phyloP scores from a whole-genome alignment of 2,113 vertebrate genomes.

The Scomber colias region DNA sequence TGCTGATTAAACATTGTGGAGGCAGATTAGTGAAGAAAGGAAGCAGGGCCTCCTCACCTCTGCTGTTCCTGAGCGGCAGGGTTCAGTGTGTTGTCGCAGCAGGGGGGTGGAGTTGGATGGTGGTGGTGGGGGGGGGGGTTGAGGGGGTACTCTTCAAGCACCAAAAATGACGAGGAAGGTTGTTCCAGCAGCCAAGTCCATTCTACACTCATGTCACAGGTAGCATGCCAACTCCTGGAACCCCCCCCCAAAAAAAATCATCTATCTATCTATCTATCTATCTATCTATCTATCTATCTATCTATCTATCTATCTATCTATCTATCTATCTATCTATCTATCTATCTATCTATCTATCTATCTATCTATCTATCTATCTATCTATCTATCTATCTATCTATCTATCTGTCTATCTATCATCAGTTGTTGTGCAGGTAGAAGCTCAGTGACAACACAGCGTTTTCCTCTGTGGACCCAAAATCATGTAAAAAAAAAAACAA shows the following conservation, averaged over 20 bases:
- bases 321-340: conserved; percentile 42
- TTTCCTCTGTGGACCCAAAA: conserved; percentile 62
- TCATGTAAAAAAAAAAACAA: conserved; percentile 77
- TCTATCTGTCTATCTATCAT: conserved; percentile 21
- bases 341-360: conserved; percentile 43
- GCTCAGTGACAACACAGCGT: conserved; percentile 53
- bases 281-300: conserved; percentile 9
- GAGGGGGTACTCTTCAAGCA: conserved; percentile 2
- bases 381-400: conserved; percentile 19
- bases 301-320: conserved; percentile 12
- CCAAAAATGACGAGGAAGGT: conserved; percentile 48
- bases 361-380: conserved; percentile 36
- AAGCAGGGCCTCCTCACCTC: conserved; percentile 83
- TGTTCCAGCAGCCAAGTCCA: conserved; percentile 29
- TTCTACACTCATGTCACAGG: conserved; percentile 55
- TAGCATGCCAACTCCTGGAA: neutral
- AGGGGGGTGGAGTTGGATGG: neutral
- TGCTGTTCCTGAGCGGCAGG: conserved; percentile 62
- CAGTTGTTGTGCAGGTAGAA: conserved; percentile 48
- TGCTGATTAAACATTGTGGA: conserved; percentile 88
- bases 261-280: neutral
- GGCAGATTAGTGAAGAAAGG: conserved; percentile 85
- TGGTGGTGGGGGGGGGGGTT: neutral
- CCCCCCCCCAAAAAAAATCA: neutral
- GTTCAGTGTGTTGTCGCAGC: conserved; percentile 51